These are phyloP conservation scores for Lasioglossum malachurum DNA, from an alignment of 2,888 invertebrate genomes.

Conservation along the genomic window DNA sequence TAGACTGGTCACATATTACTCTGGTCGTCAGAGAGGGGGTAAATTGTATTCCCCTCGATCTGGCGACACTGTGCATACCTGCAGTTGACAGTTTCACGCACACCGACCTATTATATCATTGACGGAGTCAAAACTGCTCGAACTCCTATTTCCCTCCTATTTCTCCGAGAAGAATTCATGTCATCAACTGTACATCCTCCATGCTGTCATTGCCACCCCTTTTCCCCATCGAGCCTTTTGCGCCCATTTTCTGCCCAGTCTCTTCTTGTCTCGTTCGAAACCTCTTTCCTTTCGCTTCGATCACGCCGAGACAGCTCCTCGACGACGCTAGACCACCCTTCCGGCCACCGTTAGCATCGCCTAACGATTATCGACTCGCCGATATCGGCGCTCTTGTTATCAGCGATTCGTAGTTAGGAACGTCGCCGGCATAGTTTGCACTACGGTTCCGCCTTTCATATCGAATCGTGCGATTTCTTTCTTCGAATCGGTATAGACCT, in stretches of 20 bases:
- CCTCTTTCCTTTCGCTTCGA: conserved; percentile 11
- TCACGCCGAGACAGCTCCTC: conserved; percentile 31
- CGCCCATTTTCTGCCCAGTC: conserved; percentile 26
- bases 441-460: background rate
- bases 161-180: background rate
- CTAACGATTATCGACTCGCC: conserved; percentile 58
- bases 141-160: background rate
- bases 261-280: conserved; percentile 10
- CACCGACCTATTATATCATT: background rate
- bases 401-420: conserved; percentile 44
- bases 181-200: background rate
- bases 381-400: conserved; percentile 55
- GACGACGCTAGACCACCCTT: conserved; percentile 14
- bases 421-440: conserved; percentile 20
- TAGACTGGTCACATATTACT: no score
- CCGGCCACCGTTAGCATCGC: conserved; percentile 39
- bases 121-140: background rate
- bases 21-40: no score
- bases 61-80: background rate
- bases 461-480: conserved; percentile 30
- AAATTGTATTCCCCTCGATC: no score
- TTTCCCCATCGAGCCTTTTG: background rate
- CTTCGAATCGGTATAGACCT: conserved; percentile 18
- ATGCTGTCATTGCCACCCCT: conserved; percentile 13
- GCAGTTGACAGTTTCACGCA: background rate